These are phyloP conservation scores for Mya arenaria DNA, from an alignment of 1,140 invertebrate species.

Conservation along the genomic window DNA sequence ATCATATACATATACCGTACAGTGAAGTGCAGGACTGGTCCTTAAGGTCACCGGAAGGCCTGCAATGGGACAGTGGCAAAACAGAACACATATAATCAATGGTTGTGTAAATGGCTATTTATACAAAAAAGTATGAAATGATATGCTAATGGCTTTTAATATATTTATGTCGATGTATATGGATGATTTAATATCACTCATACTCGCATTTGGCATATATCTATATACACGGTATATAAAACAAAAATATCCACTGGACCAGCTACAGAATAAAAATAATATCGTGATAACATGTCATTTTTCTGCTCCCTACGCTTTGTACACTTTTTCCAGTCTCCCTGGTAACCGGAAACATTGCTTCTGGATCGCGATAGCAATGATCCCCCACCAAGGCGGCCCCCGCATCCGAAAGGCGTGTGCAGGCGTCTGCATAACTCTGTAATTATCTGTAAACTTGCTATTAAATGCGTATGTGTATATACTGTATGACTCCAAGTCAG, in stretches of 20 bases:
- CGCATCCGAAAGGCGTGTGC: constrained; percentile 66
- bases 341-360: constrained; percentile 71
- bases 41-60: constrained; percentile 27
- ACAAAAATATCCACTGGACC: background rate
- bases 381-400: constrained; percentile 76
- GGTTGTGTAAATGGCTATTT: too few relatives aligned
- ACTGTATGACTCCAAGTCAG: too few relatives aligned
- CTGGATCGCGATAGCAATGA: constrained; percentile 73
- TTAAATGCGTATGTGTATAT: too few relatives aligned
- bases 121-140: too few relatives aligned
- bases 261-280: background rate
- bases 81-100: background rate
- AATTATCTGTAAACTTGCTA: too few relatives aligned
- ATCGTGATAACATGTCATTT: background rate
- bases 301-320: constrained; percentile 69
- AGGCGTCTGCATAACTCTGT: constrained; percentile 67
- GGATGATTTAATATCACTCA: background rate
- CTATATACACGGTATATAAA: background rate
- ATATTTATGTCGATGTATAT: background rate
- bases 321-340: constrained; percentile 65
- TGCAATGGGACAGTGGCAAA: constrained; percentile 32
- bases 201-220: background rate
- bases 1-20: constrained; percentile 32
- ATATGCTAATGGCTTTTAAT: too few relatives aligned
- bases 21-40: constrained; percentile 50